Percentiles rank a stretch among this genome's conserved stretches.
Conservation (phyloP, 2,797 vertebrate species). For the Sebastes kiyomatsui region DNA sequence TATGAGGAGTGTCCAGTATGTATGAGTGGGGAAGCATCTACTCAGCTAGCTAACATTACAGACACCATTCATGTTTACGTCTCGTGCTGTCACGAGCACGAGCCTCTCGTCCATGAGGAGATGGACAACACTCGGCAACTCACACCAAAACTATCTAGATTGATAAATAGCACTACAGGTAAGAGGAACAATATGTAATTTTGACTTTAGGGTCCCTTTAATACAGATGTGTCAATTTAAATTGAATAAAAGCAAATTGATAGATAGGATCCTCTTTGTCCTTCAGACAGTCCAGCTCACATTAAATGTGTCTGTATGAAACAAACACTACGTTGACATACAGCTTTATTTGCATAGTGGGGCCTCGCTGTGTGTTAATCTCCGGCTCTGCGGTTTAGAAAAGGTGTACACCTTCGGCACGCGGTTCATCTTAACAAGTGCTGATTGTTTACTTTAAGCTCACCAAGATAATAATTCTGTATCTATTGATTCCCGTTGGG, state of each 20-base stretch:
- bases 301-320: not conserved
- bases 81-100: no score
- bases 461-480: not conserved
- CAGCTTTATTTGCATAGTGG: constrained; percentile 28
- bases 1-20: no score
- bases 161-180: no score
- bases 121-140: no score
- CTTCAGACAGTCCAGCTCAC: not conserved
- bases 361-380: not conserved
- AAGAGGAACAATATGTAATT: not conserved
- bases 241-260: not conserved
- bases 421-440: not conserved
- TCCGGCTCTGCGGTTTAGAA: constrained; percentile 29
- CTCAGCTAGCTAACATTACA: no score
- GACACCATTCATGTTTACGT: not conserved
- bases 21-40: no score
- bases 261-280: not conserved
- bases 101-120: no score
- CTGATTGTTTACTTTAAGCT: not conserved
- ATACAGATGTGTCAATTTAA: not conserved
- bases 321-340: not conserved
- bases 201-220: not conserved
- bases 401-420: constrained; percentile 16
- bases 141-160: no score
- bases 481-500: not conserved